Percentiles rank a stretch among this genome's conserved stretches.
Conservation (phyloP, 2,888 invertebrate species). For the Agrochola circellaris region DNA sequence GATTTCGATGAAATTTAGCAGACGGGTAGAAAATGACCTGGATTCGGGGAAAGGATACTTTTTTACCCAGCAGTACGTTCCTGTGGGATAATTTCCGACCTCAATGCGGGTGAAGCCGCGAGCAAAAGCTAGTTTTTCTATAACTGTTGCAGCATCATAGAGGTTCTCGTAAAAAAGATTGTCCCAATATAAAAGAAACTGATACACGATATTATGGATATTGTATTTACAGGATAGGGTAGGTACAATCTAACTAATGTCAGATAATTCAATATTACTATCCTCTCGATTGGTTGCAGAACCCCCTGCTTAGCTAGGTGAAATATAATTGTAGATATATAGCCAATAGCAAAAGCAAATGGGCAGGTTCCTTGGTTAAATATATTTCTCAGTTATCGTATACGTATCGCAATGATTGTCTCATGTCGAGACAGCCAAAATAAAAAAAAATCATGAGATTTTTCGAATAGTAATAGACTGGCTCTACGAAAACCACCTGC, state of each 20-base stretch:
- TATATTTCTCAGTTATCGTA: background rate
- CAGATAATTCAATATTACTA: conserved; percentile 8
- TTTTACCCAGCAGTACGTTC: too few species aligned
- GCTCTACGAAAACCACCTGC: background rate
- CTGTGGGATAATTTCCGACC: background rate
- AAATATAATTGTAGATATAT: background rate
- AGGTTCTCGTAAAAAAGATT: background rate
- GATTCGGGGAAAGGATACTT: background rate
- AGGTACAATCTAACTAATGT: background rate
- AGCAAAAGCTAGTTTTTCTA: background rate
- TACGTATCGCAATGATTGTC: too few species aligned
- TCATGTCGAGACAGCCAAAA: background rate
- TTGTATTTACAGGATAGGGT: background rate
- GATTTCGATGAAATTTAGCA: background rate
- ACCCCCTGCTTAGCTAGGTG: background rate
- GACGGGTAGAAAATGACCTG: background rate
- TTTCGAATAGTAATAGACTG: background rate
- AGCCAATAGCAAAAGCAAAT: background rate
- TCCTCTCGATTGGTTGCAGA: background rate
- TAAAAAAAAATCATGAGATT: too few species aligned
- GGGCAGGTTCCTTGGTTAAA: background rate
- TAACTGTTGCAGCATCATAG: background rate
- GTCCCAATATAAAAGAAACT: background rate
- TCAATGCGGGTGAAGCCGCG: background rate
- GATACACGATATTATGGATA: background rate